Evolutionary conservation across 2,113 vertebrate species (phyloP).

Genomic region (Sylvia atricapilla): DNA sequence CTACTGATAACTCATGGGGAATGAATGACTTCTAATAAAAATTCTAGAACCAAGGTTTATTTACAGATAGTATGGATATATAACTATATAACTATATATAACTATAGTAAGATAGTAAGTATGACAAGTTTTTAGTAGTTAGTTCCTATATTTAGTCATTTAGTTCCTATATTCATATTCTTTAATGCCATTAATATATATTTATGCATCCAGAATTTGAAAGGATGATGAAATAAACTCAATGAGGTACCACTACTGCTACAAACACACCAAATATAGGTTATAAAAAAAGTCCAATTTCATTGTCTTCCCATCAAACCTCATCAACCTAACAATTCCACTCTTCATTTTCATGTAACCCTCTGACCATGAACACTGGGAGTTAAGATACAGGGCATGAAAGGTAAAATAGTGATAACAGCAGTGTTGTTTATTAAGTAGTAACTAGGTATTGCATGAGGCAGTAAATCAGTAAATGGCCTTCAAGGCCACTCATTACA

Average conservation of each 20-base stretch:
- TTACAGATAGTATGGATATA: not conserved
- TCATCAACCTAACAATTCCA: not conserved
- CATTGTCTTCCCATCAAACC: not conserved
- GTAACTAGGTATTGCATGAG: not conserved
- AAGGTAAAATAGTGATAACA: not conserved
- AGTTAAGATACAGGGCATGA: not conserved
- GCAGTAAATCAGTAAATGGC: conserved; percentile 10
- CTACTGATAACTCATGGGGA: not conserved
- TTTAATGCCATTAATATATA: not conserved
- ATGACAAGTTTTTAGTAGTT: not conserved
- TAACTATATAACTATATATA: not conserved
- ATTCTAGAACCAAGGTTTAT: not conserved
- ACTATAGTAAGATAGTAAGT: not conserved
- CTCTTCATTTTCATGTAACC: not conserved
- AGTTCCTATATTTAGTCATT: not conserved
- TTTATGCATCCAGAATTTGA: not conserved
- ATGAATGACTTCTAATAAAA: not conserved
- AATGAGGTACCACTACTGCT: not conserved
- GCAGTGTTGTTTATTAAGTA: not conserved
- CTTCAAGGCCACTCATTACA: not conserved
- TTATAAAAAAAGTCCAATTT: not conserved
- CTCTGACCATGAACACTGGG: not conserved
- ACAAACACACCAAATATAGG: not conserved
- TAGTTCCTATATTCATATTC: not conserved
- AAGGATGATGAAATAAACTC: not conserved